Evolutionary conservation across 2,797 vertebrate genomes (phyloP), one percentile per base, ranked within the genome.

Genomic region (Myripristis jacobus): DNA sequence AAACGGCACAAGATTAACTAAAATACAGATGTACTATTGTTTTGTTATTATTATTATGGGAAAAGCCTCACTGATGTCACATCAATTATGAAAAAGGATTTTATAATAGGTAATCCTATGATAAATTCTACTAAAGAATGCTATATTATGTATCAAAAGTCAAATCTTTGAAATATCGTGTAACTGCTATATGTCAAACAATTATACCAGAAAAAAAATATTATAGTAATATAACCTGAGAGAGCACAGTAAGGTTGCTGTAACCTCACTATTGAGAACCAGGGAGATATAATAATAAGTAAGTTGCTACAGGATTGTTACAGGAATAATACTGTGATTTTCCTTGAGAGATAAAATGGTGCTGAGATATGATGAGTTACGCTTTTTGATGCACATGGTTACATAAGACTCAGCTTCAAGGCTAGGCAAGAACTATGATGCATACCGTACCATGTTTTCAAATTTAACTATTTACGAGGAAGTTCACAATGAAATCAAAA

Each of bases 1-100:
- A 46, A n/a, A 21, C 13, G 54, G 36, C 48, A 31, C 11, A 31
- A 31, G 11, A 18, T 52, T 24, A 54, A 56, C 58, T 62, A 62
- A 70, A 52, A 66, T 51, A 67, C 72, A 62, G 27, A 73, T 43
- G 47, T 29, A 22, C 16, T 47, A 29, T 54, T 67, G 21, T 11
- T 8, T 13, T n/a, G n/a, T n/a, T n/a, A n/a, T n/a, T n/a, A n/a
- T n/a, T n/a, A n/a, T n/a, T 56, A 18, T 24, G 56, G 22, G 34
- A 58, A 24, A n/a, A 11, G 2, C 55, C 56, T 47, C 10, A 15
- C 60, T 50, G 13, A 50, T 12, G 8, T 22, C 22, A 47, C 29
- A n/a, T 53, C 1, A 18, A 19, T n/a, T 56, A 3, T 29, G 48
- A 6, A 65, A 60, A 21, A 16, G 0, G 38, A 58, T 4, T 22